phyloP scores from a whole-genome alignment of 53 echinoderm and acorn worm genomes.

The Pentamera pediparva region DNA sequence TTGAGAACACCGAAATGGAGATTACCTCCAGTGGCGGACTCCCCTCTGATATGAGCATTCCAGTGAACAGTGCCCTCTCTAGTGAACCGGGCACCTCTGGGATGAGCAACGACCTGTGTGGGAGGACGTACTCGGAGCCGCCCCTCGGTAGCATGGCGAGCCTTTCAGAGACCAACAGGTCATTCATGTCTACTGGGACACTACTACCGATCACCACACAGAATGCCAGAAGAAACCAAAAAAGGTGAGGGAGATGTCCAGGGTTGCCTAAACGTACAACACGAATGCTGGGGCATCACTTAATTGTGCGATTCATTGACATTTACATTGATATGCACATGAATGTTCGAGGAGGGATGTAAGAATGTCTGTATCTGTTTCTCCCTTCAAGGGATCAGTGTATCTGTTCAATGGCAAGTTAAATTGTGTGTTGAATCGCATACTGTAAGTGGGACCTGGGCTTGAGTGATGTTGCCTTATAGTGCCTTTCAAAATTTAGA shows the following conservation, averaged over 20 bases:
- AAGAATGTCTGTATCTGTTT: too few relatives aligned
- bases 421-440: too few relatives aligned
- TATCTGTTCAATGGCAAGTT: too few relatives aligned
- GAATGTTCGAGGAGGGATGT: too few relatives aligned
- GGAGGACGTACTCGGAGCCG: conserved; percentile 49
- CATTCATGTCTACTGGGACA: conserved; percentile 66
- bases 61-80: not conserved
- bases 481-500: too few relatives aligned
- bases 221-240: conserved; percentile 47
- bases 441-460: too few relatives aligned
- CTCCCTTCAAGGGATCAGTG: too few relatives aligned
- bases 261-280: too few relatives aligned
- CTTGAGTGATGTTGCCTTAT: too few relatives aligned
- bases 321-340: too few relatives aligned
- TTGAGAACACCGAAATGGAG: not conserved
- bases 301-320: too few relatives aligned
- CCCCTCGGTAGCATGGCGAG: conserved; percentile 34
- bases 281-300: too few relatives aligned
- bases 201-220: conserved; percentile 53
- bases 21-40: not conserved
- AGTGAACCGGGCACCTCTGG: not conserved
- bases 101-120: not conserved
- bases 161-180: conserved; percentile 49
- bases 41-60: not conserved
- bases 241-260: conserved; percentile 51